Conservation (phyloP, 2,888 invertebrate genomes). For the Drosophila buzzatii region DNA sequence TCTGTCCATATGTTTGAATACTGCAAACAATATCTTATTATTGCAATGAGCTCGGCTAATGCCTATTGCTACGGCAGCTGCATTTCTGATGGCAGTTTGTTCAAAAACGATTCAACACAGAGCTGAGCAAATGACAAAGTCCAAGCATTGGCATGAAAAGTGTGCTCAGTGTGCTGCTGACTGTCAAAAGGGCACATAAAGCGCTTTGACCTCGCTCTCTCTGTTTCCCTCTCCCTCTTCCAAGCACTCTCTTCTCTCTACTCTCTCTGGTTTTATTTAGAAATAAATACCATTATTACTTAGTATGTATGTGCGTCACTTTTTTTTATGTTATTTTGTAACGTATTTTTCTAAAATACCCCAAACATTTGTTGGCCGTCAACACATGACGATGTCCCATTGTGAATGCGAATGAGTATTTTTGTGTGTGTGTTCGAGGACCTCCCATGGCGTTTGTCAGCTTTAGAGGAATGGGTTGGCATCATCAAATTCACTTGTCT, state of each 20-base stretch:
- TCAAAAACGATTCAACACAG: slow-evolving; percentile 46
- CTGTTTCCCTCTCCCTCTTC: slow-evolving; percentile 20
- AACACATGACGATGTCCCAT: slow-evolving; percentile 57
- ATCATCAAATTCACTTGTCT: slow-evolving; percentile 73
- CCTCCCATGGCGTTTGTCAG: slow-evolving; percentile 53
- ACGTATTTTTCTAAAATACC: slow-evolving; percentile 65
- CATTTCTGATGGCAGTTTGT: slow-evolving; percentile 29
- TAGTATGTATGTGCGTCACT: slow-evolving; percentile 24
- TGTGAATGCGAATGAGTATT: slow-evolving; percentile 49
- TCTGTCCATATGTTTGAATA: neutral
- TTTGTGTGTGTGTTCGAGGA: slow-evolving; percentile 31
- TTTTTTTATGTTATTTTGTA: slow-evolving; percentile 46
- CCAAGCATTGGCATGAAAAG: slow-evolving; percentile 50
- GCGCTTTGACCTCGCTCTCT: slow-evolving; percentile 64
- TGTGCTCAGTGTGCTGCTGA: slow-evolving; percentile 11
- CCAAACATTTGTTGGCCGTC: slow-evolving; percentile 65
- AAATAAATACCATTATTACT: slow-evolving; percentile 73
- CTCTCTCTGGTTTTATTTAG: slow-evolving; percentile 54
- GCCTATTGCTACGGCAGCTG: slow-evolving; percentile 18
- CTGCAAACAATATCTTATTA: neutral
- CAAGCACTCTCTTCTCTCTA: slow-evolving; percentile 25
- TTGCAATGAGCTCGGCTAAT: neutral
- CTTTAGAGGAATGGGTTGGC: slow-evolving; percentile 29
- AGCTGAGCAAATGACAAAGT: slow-evolving; percentile 37
- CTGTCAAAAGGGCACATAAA: slow-evolving; percentile 50